Conservation (phyloP, 2,113 vertebrate genomes). For the Ursus arctos region DNA sequence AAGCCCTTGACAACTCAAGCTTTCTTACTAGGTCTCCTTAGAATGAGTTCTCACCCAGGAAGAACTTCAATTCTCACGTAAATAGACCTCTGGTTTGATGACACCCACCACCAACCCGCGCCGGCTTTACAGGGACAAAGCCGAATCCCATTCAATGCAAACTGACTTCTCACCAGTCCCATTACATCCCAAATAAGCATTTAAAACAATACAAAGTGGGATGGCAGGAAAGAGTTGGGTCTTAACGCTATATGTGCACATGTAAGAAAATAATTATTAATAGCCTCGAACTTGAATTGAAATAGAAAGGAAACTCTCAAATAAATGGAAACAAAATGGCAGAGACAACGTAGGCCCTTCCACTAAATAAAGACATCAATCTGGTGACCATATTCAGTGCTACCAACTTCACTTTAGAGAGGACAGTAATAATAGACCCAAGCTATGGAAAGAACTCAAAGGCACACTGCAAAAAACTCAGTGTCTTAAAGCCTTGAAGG, state of each 20-base stretch:
- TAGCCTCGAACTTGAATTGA: not conserved
- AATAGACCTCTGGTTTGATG: not conserved
- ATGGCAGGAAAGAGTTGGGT: not conserved
- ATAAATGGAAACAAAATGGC: not conserved
- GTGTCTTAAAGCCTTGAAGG: not conserved
- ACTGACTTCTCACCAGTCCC: not conserved
- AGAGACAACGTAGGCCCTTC: not conserved
- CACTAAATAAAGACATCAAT: not conserved
- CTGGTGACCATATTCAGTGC: not conserved
- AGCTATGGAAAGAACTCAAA: not conserved
- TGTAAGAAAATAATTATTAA: not conserved
- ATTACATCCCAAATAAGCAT: not conserved
- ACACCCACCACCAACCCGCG: not conserved
- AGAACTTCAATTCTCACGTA: not conserved
- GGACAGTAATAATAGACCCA: not conserved
- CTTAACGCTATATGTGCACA: not conserved
- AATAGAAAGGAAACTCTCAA: not conserved
- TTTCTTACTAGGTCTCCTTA: not conserved
- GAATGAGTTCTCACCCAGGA: not conserved
- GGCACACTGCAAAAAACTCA: not conserved
- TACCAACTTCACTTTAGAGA: not conserved
- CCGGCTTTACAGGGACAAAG: not conserved
- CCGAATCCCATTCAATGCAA: not conserved
- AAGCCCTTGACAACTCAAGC: not conserved
- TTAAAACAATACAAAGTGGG: not conserved